Conservation (phyloP, 2,888 invertebrate genomes). For the Rosalia funebris region DNA sequence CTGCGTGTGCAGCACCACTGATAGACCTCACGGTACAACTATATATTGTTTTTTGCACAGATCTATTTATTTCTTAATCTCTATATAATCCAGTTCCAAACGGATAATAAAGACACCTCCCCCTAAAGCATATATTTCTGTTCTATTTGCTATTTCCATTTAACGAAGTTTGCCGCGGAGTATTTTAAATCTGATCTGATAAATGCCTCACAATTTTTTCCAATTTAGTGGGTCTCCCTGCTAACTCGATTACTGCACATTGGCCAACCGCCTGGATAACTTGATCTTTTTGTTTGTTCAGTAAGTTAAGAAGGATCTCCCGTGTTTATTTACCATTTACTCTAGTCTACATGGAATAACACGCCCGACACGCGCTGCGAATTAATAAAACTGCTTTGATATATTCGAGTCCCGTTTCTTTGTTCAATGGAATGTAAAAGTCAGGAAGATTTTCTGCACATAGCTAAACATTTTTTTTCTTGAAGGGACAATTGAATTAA, state of each 20-base stretch:
- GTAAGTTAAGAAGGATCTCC: conserved; percentile 63
- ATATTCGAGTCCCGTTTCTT: not conserved
- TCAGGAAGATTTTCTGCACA: not conserved
- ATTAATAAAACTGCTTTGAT: conserved; percentile 35
- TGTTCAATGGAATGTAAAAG: not conserved
- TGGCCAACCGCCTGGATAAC: conserved; percentile 54
- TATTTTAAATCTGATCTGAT: conserved; percentile 40
- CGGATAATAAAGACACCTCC: no score
- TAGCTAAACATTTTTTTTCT: not conserved
- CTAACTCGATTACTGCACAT: conserved; percentile 57
- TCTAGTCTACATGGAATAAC: conserved; percentile 45
- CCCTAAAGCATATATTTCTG: not conserved
- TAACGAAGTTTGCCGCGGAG: conserved; percentile 35
- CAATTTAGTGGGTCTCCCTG: conserved; percentile 33
- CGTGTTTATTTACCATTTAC: conserved; percentile 60
- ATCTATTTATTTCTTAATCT: no score
- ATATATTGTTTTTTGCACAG: no score
- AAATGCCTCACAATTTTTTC: conserved; percentile 36
- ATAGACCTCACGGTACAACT: no score
- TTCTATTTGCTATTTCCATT: conserved; percentile 31
- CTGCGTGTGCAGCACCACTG: no score
- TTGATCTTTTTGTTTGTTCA: conserved; percentile 59
- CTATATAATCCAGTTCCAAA: no score
- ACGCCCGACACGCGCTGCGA: conserved; percentile 39
- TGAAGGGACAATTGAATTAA: no score